Evolutionary conservation across 2,888 invertebrate species (phyloP).

Genomic region (Gandaritis pyraliata): DNA sequence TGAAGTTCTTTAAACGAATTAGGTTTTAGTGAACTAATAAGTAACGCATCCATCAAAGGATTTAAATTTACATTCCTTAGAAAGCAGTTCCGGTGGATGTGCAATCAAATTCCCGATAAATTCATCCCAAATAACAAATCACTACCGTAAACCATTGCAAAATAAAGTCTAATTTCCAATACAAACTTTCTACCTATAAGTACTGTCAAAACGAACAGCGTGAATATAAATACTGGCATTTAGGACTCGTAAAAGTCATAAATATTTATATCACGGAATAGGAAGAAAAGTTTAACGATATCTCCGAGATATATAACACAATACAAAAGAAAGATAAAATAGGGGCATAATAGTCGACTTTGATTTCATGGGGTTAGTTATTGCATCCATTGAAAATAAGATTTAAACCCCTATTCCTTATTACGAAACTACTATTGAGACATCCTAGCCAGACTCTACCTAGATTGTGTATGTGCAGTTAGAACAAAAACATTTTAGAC

Average conservation of each 20-base stretch:
- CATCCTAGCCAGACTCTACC: too few species aligned
- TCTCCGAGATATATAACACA: slow-evolving; percentile 18
- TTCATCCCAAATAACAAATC: slow-evolving; percentile 3
- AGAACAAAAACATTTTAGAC: too few species aligned
- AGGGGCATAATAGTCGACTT: slow-evolving; percentile 18
- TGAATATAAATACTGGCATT: slow-evolving; percentile 58
- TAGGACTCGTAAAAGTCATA: slow-evolving; percentile 55
- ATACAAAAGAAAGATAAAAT: slow-evolving; percentile 24
- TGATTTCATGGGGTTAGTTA: slow-evolving; percentile 16
- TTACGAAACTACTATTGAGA: not conserved
- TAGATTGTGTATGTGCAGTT: too few species aligned
- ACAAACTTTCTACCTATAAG: slow-evolving; percentile 32
- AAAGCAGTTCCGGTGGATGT: slow-evolving; percentile 51
- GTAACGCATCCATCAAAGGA: slow-evolving; percentile 43
- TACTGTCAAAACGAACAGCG: slow-evolving; percentile 39
- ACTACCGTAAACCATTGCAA: slow-evolving; percentile 10
- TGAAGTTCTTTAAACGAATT: slow-evolving; percentile 34
- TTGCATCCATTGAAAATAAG: not conserved
- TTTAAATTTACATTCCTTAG: slow-evolving; percentile 44
- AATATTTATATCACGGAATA: slow-evolving; percentile 66
- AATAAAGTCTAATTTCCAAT: slow-evolving; percentile 26
- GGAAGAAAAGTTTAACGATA: slow-evolving; percentile 58
- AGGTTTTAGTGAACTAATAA: slow-evolving; percentile 38
- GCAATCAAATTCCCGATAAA: slow-evolving; percentile 24
- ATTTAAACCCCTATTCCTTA: not conserved